A percentile compares a stretch with the other conserved stretches of the same genome.
Evolutionary conservation across 2,797 vertebrate genomes (phyloP).

Genomic region (Neosalanx taihuensis): DNA sequence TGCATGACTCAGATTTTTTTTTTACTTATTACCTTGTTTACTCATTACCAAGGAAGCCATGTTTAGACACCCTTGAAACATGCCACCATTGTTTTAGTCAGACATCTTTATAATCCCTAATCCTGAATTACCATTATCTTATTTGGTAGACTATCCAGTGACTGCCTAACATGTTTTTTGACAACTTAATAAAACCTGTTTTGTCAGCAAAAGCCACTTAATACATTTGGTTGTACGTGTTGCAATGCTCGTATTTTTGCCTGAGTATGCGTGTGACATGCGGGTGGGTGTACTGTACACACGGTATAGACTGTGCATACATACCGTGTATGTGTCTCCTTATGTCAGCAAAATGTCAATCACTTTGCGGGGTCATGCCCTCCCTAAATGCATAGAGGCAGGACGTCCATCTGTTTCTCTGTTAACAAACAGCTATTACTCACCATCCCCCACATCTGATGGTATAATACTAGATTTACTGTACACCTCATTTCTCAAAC

Average conservation of each 20-base stretch:
- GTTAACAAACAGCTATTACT: constrained; percentile 47
- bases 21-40: constrained; percentile 21
- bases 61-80: constrained; percentile 36
- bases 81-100: constrained; percentile 52
- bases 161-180: constrained; percentile 53
- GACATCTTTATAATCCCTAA: constrained; percentile 56
- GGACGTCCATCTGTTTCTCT: constrained; percentile 70
- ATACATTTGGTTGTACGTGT: constrained; percentile 29
- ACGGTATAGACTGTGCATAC: neutral
- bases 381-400: constrained; percentile 64
- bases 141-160: constrained; percentile 21
- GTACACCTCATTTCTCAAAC: neutral
- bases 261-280: constrained; percentile 13
- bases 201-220: constrained; percentile 63
- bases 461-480: neutral
- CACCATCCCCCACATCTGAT: neutral
- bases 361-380: constrained; percentile 59
- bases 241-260: constrained; percentile 8
- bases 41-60: constrained; percentile 25
- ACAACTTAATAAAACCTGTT: constrained; percentile 60
- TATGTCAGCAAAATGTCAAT: constrained; percentile 75
- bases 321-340: constrained; percentile 46
- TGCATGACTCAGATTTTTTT: constrained; percentile 46
- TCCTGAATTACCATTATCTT: constrained; percentile 26
- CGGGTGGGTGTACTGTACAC: neutral